Evolutionary conservation across 1,140 invertebrate genomes (phyloP), one percentile per base, ranked within the genome.

Genomic region (Chlorops oryzae): DNA sequence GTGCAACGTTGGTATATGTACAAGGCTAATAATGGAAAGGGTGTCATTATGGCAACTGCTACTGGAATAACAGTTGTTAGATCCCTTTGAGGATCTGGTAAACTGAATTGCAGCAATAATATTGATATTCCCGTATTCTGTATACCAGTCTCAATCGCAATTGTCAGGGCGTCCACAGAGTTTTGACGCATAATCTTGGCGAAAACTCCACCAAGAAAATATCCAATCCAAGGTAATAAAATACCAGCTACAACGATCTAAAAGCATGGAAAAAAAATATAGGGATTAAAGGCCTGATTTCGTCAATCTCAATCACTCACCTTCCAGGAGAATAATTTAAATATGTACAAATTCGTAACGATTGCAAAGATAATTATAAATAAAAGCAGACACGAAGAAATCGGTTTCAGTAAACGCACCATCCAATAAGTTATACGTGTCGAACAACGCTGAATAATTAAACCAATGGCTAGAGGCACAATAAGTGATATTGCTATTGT

Each of bases 71-170:
- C 86, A 82, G 85, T 88, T 3, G 86, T 88, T 24, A 89, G 70
- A 75, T 90, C 87, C 3, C 83, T 83, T 55, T 81, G 79, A 3
- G 86, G 86, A 65, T 87, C 83, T 9, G 74, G 73, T 23, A 89
- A 72, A 21, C 80, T 79, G 63, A 86, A 82, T 50, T 81, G 72
- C n/a, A 94, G 73, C 37, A 94, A 73, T 65, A 92, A 88, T 59
- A 94, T 91, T 1, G 88, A 78, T 54, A 95, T 88, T 15, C 91
- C 92, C 0, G 91, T 94, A 74, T 96, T 95, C 74, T 95, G 91
- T 41, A 95, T 83, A 24, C 92, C 92, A 7, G 90, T 92, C 76
- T 96, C 92, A 50, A 95, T 85, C 2, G 87, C 82, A 56, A 96
- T 92, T 2, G 92, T 88, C 2, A 91, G 74, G 13, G 82, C 74